phyloP scores from a whole-genome alignment of 2,113 vertebrate genomes.

The Pogonocichla stellata region DNA sequence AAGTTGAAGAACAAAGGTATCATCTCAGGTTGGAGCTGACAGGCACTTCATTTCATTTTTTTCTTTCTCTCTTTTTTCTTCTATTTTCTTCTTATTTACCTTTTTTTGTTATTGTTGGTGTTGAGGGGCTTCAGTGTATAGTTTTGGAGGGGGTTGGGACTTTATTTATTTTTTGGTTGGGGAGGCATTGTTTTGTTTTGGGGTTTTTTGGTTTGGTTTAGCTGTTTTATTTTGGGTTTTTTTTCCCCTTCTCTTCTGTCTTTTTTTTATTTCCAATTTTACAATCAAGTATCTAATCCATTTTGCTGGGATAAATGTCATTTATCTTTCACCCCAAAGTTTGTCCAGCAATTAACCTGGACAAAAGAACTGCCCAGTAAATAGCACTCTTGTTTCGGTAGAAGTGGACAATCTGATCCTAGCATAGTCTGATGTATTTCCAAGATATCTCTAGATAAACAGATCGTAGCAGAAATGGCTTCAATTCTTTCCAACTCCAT shows the following conservation, averaged over 20 bases:
- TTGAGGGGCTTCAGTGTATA: not conserved
- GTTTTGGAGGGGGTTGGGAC: accelerated
- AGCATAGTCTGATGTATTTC: not conserved
- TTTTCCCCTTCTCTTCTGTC: not conserved
- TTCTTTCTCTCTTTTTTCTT: not conserved
- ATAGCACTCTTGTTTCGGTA: not conserved
- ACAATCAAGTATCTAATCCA: not conserved
- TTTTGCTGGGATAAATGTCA: not conserved
- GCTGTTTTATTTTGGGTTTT: not conserved
- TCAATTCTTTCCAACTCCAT: not conserved
- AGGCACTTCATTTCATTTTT: not conserved
- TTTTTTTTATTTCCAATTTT: not conserved
- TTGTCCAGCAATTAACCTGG: not conserved
- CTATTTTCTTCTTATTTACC: not conserved
- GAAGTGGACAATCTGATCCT: not conserved
- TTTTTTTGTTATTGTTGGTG: accelerated
- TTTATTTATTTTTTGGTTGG: not conserved
- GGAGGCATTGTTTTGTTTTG: not conserved
- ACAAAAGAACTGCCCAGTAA: not conserved
- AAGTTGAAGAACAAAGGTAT: not conserved
- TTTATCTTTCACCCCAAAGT: not conserved
- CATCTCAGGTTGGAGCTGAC: not conserved
- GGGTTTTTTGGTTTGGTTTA: not conserved
- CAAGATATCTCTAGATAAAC: not conserved
- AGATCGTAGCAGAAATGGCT: not conserved